Percentiles rank a stretch among this genome's conserved stretches.
phyloP scores from a whole-genome alignment of 2,888 invertebrate genomes.

The Tuta absoluta region DNA sequence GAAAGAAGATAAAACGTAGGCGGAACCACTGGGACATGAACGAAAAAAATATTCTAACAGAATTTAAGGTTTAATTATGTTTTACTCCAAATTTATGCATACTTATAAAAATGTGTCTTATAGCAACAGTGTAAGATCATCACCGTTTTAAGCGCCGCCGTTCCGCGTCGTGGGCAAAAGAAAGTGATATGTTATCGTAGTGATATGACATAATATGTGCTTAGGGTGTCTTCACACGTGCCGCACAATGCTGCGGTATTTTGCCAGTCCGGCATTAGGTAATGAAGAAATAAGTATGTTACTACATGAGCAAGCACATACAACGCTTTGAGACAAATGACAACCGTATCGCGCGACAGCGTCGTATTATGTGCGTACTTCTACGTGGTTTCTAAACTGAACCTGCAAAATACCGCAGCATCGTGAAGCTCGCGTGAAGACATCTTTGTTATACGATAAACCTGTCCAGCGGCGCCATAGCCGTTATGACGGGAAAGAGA shows the following conservation, averaged over 20 bases:
- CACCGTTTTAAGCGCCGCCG: slow-evolving; percentile 9
- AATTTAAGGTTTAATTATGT: not conserved
- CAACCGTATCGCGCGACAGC: too few relatives aligned
- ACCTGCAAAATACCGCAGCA: too few relatives aligned
- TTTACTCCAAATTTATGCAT: not conserved
- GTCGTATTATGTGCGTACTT: too few relatives aligned
- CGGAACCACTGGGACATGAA: not conserved
- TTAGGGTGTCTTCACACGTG: not conserved
- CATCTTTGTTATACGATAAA: slow-evolving; percentile 1
- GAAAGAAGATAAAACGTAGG: too few relatives aligned
- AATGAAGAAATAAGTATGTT: too few relatives aligned
- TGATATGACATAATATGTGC: slow-evolving; percentile 27
- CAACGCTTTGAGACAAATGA: too few relatives aligned
- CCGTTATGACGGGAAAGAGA: slow-evolving; percentile 34
- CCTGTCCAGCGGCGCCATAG: slow-evolving; percentile 30
- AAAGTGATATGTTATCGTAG: slow-evolving; percentile 27
- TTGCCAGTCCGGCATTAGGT: too few relatives aligned
- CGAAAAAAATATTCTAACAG: not conserved
- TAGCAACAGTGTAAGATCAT: slow-evolving; percentile 20
- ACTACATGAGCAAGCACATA: too few relatives aligned
- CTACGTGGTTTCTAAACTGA: too few relatives aligned
- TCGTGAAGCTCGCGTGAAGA: too few relatives aligned
- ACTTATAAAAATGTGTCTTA: not conserved
- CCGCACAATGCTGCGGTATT: too few relatives aligned
- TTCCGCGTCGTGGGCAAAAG: slow-evolving; percentile 14